Conservation (phyloP, 92 coral and sea anemone species). For the Palythoa caribaeorum region DNA sequence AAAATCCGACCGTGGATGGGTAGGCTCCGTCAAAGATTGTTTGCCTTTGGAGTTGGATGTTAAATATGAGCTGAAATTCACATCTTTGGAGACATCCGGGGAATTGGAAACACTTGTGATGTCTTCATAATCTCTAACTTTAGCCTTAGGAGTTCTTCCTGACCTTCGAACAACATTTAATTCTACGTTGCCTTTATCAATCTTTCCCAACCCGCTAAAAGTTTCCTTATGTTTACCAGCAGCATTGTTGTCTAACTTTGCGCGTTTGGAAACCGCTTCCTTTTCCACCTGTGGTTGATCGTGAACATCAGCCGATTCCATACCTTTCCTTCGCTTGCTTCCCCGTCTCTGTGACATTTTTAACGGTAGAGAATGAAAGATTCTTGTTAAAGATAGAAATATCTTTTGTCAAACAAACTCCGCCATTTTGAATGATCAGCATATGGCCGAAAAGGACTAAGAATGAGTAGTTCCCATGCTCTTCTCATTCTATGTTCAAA, state of each 20-base stretch:
- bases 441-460: constrained; percentile 27
- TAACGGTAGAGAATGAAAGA: not conserved
- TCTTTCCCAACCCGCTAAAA: not conserved
- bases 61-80: not conserved
- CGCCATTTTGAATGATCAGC: constrained; percentile 29
- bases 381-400: not conserved
- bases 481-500: not conserved
- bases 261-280: constrained; percentile 20
- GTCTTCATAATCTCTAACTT: constrained; percentile 78
- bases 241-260: constrained; percentile 1
- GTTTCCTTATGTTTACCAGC: not conserved
- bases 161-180: constrained; percentile 76
- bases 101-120: constrained; percentile 20
- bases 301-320: constrained; percentile 30
- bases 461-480: constrained; percentile 11
- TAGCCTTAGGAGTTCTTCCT: constrained; percentile 97
- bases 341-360: constrained; percentile 83
- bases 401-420: constrained; percentile 14
- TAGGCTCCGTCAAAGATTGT: not conserved
- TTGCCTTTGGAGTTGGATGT: not conserved
- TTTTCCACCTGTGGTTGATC: constrained; percentile 18
- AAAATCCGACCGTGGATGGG: not conserved
- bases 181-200: constrained; percentile 16
- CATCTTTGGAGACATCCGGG: constrained; percentile 11
- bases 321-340: constrained; percentile 68